A percentile compares a stretch with the other conserved stretches of the same genome.
Evolutionary conservation across 2,888 invertebrate species (phyloP).

Genomic region (Hirudinaria manillensis): DNA sequence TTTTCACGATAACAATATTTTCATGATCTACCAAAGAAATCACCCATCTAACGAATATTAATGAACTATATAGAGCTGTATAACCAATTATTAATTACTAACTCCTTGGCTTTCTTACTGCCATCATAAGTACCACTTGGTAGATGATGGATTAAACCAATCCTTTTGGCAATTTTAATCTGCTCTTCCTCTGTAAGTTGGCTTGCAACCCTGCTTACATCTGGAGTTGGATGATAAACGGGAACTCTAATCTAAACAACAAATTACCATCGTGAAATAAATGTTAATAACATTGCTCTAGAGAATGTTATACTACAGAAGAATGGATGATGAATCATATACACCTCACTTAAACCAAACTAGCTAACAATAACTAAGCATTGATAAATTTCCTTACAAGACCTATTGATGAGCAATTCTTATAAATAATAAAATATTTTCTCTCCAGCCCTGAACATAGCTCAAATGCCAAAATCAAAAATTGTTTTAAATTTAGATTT

Average conservation of each 20-base stretch:
- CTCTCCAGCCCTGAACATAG: neutral
- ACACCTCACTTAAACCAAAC: neutral
- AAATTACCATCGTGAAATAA: neutral
- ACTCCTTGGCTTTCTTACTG: constrained; percentile 71
- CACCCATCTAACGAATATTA: too few species aligned
- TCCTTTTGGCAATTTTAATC: constrained; percentile 76
- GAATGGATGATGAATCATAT: neutral
- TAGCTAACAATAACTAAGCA: neutral
- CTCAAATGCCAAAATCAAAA: neutral
- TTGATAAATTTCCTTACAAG: neutral
- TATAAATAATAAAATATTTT: neutral
- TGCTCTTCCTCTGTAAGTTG: constrained; percentile 73
- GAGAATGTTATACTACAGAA: neutral
- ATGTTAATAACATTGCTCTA: neutral
- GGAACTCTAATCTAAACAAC: constrained; percentile 27
- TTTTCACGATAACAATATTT: too few species aligned
- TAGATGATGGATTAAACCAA: constrained; percentile 79
- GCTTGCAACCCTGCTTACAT: constrained; percentile 50
- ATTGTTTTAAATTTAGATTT: neutral
- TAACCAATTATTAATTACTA: constrained; percentile 42
- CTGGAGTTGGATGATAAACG: constrained; percentile 52
- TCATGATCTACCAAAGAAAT: too few species aligned
- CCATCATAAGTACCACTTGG: constrained; percentile 79
- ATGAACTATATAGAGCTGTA: too few species aligned
- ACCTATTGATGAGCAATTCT: neutral